phyloP scores from a whole-genome alignment of 2,888 invertebrate genomes.

The Clepsis dumicolana region DNA sequence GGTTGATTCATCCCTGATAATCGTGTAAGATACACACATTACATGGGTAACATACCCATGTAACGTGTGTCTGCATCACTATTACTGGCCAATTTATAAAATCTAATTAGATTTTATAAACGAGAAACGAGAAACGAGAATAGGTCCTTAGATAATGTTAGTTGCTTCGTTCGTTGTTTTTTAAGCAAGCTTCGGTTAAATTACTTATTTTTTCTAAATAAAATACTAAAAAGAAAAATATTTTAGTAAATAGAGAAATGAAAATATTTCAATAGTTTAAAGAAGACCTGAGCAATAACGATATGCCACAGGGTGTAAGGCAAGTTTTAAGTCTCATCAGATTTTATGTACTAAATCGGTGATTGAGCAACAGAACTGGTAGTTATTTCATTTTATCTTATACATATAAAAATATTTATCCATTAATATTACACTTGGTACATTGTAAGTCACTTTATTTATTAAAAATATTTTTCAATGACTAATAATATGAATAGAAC shows the following conservation, averaged over 20 bases:
- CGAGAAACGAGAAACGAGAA: no score
- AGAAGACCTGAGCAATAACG: constrained; percentile 4
- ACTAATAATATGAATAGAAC: constrained; percentile 1
- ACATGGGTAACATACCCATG: no score
- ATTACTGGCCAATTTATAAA: no score
- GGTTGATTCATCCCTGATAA: no score
- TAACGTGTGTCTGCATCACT: no score
- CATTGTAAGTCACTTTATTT: neutral
- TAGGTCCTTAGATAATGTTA: neutral
- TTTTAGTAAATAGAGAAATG: neutral
- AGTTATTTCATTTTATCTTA: neutral
- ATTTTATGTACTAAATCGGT: constrained; percentile 8
- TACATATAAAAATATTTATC: constrained; percentile 12
- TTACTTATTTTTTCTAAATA: neutral
- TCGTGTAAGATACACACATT: no score
- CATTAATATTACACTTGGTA: constrained; percentile 9
- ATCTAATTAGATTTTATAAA: no score
- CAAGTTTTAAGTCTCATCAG: constrained; percentile 20
- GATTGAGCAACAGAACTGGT: constrained; percentile 22
- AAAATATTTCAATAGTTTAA: neutral
- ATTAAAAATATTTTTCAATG: neutral
- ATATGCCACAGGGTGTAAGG: constrained; percentile 15
- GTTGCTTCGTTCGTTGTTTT: neutral
- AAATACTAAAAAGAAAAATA: neutral
- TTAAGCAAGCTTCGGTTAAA: neutral